Conservation (phyloP, 2,113 vertebrate species). For the Mastomys natalensis region DNA sequence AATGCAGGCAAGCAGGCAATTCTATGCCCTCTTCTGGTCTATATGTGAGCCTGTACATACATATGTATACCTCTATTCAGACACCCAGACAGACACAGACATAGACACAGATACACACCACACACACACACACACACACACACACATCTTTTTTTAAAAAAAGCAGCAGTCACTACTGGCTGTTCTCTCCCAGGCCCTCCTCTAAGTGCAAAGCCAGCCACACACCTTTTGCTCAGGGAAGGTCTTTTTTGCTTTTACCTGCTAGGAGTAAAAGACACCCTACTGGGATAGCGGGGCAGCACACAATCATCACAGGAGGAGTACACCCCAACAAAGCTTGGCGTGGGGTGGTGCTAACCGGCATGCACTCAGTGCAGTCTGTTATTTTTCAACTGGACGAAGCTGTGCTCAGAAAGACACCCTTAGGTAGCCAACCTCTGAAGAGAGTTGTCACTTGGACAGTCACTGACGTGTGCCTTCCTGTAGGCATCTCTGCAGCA, state of each 20-base stretch:
- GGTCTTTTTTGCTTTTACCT: not conserved
- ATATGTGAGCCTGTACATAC: not conserved
- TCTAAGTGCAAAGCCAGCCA: not conserved
- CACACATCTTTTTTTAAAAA: not conserved
- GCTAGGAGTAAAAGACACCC: not conserved
- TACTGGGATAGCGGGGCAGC: not conserved
- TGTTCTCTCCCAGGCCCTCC: not conserved
- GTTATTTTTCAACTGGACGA: conserved; percentile 30
- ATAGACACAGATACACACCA: not conserved
- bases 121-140: not conserved
- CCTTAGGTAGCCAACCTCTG: conserved; percentile 47
- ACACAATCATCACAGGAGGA: not conserved
- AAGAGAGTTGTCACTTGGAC: conserved; percentile 51
- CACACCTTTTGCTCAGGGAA: not conserved
- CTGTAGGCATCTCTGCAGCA: conserved; percentile 56
- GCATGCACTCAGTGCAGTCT: not conserved
- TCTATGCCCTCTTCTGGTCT: not conserved
- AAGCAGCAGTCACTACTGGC: not conserved
- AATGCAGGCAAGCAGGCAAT: too few species aligned
- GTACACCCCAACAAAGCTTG: conserved; percentile 7
- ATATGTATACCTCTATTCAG: not conserved
- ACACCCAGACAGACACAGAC: not conserved
- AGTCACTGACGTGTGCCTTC: conserved; percentile 63
- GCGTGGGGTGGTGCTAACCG: not conserved
- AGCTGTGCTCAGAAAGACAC: conserved; percentile 63